phyloP scores from a whole-genome alignment of 2,888 invertebrate genomes.

The Lepidochitona cinerea region DNA sequence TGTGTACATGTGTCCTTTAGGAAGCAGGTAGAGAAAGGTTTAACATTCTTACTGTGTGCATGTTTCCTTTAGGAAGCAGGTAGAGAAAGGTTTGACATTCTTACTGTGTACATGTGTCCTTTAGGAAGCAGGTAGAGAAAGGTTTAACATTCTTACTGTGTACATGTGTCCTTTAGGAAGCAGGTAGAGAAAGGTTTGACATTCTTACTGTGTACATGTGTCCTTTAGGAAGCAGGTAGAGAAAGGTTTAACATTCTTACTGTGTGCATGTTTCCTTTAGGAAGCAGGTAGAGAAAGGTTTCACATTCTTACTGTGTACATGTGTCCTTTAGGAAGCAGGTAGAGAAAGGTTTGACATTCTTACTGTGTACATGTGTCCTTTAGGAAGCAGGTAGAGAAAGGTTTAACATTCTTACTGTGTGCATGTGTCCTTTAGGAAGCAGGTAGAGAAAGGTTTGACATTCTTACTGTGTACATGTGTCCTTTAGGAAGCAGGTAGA shows the following conservation, averaged over 20 bases:
- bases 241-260: constrained; percentile 83
- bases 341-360: constrained; percentile 86
- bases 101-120: no score
- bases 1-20: no score
- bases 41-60: constrained; percentile 87
- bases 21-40: constrained; percentile 79
- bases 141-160: constrained; percentile 86
- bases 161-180: no score
- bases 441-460: constrained; percentile 82
- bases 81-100: constrained; percentile 86
- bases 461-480: no score
- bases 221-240: constrained; percentile 77
- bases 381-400: constrained; percentile 77
- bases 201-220: no score
- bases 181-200: constrained; percentile 82
- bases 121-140: constrained; percentile 77
- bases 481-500: constrained; percentile 77
- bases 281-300: constrained; percentile 79
- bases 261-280: no score
- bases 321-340: constrained; percentile 63
- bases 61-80: constrained; percentile 63
- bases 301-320: constrained; percentile 87
- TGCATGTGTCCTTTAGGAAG: no score
- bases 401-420: constrained; percentile 86
- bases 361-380: no score